A percentile compares a stretch with the other conserved stretches of the same genome.
These are phyloP conservation scores for Perizoma affinitatum DNA, from an alignment of 2,888 invertebrate genomes.

Conservation along the genomic window DNA sequence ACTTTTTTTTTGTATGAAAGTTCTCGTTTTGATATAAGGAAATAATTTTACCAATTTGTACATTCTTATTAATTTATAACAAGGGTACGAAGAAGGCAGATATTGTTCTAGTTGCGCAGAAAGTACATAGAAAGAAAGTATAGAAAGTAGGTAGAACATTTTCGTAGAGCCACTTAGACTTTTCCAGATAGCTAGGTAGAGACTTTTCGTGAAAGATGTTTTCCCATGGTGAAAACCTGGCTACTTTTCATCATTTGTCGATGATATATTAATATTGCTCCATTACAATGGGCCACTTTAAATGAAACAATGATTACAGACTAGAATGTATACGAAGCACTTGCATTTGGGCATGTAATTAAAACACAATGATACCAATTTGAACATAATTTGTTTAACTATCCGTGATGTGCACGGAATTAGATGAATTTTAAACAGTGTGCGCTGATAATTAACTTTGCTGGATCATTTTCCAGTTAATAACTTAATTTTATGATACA, in stretches of 20 bases:
- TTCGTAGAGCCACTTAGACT: no score
- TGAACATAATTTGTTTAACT: constrained; percentile 29
- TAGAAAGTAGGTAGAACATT: no score
- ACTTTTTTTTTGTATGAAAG: no score
- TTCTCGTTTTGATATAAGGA: no score
- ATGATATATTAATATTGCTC: no score
- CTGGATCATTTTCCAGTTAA: constrained; percentile 18
- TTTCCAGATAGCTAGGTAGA: no score
- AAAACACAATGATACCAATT: constrained; percentile 32
- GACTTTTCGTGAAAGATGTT: no score
- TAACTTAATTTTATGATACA: constrained; percentile 10
- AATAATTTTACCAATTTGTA: neutral
- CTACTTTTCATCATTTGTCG: no score
- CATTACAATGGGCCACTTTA: no score
- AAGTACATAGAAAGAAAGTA: neutral
- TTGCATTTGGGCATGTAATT: constrained; percentile 25
- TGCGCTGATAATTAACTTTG: constrained; percentile 22
- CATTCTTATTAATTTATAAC: neutral
- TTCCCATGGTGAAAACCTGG: no score
- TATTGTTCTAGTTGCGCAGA: neutral
- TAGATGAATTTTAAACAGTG: constrained; percentile 26
- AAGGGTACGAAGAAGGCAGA: neutral
- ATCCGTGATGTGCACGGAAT: constrained; percentile 26
- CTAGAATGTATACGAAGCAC: neutral
- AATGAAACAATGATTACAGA: no score